Base-by-base conservation (phyloP, 1,140 invertebrate genomes). In the Chelonus insularis region DNA sequence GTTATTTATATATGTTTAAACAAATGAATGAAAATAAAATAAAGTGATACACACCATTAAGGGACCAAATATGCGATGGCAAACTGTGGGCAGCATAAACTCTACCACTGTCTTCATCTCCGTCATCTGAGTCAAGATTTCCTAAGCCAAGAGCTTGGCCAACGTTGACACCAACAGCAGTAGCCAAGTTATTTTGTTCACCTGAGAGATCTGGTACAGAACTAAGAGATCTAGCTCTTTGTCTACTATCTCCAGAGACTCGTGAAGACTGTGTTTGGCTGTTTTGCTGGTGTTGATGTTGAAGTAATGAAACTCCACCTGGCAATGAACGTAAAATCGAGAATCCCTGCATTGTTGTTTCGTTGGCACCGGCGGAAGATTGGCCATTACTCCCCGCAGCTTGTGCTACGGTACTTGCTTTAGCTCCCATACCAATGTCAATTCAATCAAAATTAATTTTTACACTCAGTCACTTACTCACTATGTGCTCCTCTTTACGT, bases 31-130 rank as follows among this genome's bases (percentile, higher is more conserved):
- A n/a, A n/a, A n/a, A n/a, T n/a, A 16, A 51, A 59, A 37, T 39
- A 12, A 45, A 9, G 4, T 43, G n/a, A 34, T 12, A 36, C 4
- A 14, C 80, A 94, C 92, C 92, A 82, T 94, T 93, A 67, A 93
- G 84, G 66, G 92, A 93, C 90, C 91, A 93, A 83, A 95, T 93
- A 78, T 94, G 92, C 66, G 91, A 92, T 76, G 92, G 92, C 79
- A 94, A 84, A 66, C 92, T 94, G 79, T 93, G 92, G 69, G 92
- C 90, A 59, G 91, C 90, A 76, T 93, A 93, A 11, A 93, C 91
- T 62, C 92, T 83, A 58, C 91, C 90, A 29, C 74, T 80, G 63
- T 78, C 82, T 64, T 82, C 78, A 47, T 82, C 80, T 11, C 77
- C 65, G 65, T 82, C 78, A 48, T 82, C 78, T 1, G 72, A 68